These are phyloP conservation scores for Trissolcus brochymenae DNA, from an alignment of 2,888 invertebrate species.

Conservation along the genomic window DNA sequence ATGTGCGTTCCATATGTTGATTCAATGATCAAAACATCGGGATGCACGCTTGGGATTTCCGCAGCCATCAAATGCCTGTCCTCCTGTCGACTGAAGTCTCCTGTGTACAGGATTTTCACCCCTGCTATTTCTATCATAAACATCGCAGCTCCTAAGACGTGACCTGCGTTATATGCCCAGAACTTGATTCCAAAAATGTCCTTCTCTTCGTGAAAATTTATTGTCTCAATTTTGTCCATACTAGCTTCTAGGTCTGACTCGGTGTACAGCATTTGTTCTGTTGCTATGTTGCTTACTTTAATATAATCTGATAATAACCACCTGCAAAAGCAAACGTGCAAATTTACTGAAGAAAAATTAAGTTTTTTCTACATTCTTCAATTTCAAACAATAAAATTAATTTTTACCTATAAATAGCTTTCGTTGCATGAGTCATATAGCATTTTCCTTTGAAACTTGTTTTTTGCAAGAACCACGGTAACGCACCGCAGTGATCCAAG, in stretches of 20 bases:
- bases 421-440: slow-evolving; percentile 99
- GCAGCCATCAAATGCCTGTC: slow-evolving; percentile 99
- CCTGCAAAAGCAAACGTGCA: slow-evolving; percentile 70
- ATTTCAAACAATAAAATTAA: background rate
- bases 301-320: slow-evolving; percentile 99
- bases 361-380: background rate
- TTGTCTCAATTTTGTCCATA: slow-evolving; percentile 99
- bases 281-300: slow-evolving; percentile 98
- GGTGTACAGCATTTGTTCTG: slow-evolving; percentile 97
- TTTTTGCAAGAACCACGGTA: slow-evolving; percentile 98
- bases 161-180: slow-evolving; percentile 99
- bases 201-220: slow-evolving; percentile 98
- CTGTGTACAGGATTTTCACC: slow-evolving; percentile 95
- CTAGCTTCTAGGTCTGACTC: slow-evolving; percentile 97
- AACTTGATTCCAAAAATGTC: slow-evolving; percentile 97
- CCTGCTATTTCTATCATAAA: slow-evolving; percentile 99
- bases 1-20: slow-evolving; percentile 99
- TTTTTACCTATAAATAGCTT: slow-evolving; percentile 94
- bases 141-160: slow-evolving; percentile 99
- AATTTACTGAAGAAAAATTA: no score
- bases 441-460: slow-evolving; percentile 98
- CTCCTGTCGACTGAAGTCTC: slow-evolving; percentile 98
- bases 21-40: slow-evolving; percentile 98
- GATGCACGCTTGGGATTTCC: slow-evolving; percentile 96
- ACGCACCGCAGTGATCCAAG: slow-evolving; percentile 97